Conservation (phyloP, 2,888 invertebrate species). For the Hydropsyche betteni region DNA sequence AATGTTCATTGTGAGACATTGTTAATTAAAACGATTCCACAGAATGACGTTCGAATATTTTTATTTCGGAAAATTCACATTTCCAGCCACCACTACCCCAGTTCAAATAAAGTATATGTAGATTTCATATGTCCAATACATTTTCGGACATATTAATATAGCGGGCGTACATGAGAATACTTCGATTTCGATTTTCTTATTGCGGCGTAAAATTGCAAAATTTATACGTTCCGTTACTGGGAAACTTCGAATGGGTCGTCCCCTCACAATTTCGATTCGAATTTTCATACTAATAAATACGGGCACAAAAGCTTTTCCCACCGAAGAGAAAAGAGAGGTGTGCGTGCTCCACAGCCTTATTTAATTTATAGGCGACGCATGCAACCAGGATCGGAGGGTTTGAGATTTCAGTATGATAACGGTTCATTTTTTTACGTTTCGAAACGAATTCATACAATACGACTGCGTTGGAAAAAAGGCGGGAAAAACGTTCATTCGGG, state of each 20-base stretch:
- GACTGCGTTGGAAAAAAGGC: too few relatives aligned
- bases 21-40: too few relatives aligned
- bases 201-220: slow-evolving; percentile 29
- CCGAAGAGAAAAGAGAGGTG: slow-evolving; percentile 14
- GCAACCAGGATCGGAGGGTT: slow-evolving; percentile 12
- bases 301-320: slow-evolving; percentile 13
- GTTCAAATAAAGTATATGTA: neutral
- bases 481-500: too few relatives aligned
- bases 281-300: slow-evolving; percentile 31
- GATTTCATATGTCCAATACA: neutral
- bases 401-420: slow-evolving; percentile 21
- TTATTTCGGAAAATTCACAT: too few relatives aligned
- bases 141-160: slow-evolving; percentile 3
- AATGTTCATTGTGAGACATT: too few relatives aligned
- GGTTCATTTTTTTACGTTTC: too few relatives aligned
- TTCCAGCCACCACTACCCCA: too few relatives aligned
- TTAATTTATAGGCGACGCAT: slow-evolving; percentile 29
- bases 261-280: slow-evolving; percentile 21
- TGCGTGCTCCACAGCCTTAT: slow-evolving; percentile 20
- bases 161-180: neutral
- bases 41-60: too few relatives aligned
- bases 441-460: too few relatives aligned
- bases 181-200: slow-evolving; percentile 26
- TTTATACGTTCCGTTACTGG: slow-evolving; percentile 19
- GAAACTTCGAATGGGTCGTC: slow-evolving; percentile 2